phyloP scores from a whole-genome alignment of 1,140 invertebrate genomes.

The Dendrolimus punctatus region DNA sequence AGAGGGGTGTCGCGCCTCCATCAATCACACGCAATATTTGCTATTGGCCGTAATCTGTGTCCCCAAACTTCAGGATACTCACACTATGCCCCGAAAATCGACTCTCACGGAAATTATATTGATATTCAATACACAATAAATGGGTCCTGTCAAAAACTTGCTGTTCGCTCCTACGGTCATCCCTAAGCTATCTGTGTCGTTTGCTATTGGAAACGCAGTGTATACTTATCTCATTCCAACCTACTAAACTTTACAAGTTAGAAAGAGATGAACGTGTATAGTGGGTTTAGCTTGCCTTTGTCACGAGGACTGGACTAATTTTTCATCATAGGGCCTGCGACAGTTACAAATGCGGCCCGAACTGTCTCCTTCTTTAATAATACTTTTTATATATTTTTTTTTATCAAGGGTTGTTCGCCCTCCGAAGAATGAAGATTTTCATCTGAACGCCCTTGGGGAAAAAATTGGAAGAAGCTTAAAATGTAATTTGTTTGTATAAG shows the following conservation, averaged over 20 bases:
- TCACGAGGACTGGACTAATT: slow-evolving; percentile 71
- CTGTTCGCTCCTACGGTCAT: slow-evolving; percentile 71
- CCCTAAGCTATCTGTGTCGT: slow-evolving; percentile 71
- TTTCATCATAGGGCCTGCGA: slow-evolving; percentile 73
- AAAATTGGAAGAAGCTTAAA: slow-evolving; percentile 67
- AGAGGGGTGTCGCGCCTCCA: slow-evolving; percentile 23
- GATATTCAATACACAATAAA: slow-evolving; percentile 73
- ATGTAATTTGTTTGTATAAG: slow-evolving; percentile 53
- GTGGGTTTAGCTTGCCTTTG: slow-evolving; percentile 66
- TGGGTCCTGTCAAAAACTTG: slow-evolving; percentile 71
- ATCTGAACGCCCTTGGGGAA: slow-evolving; percentile 48
- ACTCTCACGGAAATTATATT: slow-evolving; percentile 71
- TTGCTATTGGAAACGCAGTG: slow-evolving; percentile 65
- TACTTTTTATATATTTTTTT: slow-evolving; percentile 64
- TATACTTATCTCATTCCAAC: slow-evolving; percentile 28
- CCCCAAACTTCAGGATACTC: slow-evolving; percentile 56
- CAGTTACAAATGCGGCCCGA: slow-evolving; percentile 72
- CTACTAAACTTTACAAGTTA: slow-evolving; percentile 23
- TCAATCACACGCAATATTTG: slow-evolving; percentile 62
- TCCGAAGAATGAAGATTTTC: slow-evolving; percentile 65
- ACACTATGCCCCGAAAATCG: slow-evolving; percentile 65
- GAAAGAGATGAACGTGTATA: slow-evolving; percentile 51
- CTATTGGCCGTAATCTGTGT: slow-evolving; percentile 65
- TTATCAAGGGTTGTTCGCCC: slow-evolving; percentile 69
- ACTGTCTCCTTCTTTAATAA: slow-evolving; percentile 74